Conservation (phyloP, 2,797 vertebrate genomes). For the Eutrigla gurnardus region DNA sequence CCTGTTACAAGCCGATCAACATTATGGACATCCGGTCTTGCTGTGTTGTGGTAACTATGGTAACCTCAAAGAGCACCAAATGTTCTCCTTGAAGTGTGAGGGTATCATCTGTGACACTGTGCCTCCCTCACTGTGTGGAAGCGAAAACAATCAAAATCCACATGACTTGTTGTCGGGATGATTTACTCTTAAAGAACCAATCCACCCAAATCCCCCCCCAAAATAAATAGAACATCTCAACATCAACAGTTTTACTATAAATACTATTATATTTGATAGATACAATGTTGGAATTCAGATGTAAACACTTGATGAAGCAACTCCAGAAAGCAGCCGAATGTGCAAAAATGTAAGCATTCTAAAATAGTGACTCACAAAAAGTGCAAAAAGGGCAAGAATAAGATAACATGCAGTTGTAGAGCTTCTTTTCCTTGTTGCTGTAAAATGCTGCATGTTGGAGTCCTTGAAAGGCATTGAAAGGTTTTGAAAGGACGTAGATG, state of each 20-base stretch:
- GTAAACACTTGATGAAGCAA: background rate
- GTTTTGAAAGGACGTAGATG: background rate
- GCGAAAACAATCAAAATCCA: slow-evolving; percentile 46
- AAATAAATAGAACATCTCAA: background rate
- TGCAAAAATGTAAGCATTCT: background rate
- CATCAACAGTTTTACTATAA: background rate
- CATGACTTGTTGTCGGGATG: slow-evolving; percentile 37
- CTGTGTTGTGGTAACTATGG: slow-evolving; percentile 85
- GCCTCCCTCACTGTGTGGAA: slow-evolving; percentile 40
- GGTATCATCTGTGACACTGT: slow-evolving; percentile 75
- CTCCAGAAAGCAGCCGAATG: background rate
- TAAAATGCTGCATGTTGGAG: background rate
- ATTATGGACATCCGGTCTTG: slow-evolving; percentile 81
- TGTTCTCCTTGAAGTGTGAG: slow-evolving; percentile 80
- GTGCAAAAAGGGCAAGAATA: background rate
- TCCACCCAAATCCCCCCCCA: slow-evolving; percentile 9
- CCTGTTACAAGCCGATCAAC: slow-evolving; percentile 68
- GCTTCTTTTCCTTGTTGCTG: background rate
- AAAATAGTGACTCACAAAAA: background rate
- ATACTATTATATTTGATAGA: background rate
- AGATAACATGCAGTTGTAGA: background rate
- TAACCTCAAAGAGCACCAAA: slow-evolving; percentile 83
- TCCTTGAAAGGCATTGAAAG: background rate
- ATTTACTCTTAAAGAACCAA: slow-evolving; percentile 11
- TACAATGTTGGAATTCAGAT: background rate